These are phyloP conservation scores for Hedya salicella DNA, from an alignment of 2,888 invertebrate genomes.

Conservation along the genomic window DNA sequence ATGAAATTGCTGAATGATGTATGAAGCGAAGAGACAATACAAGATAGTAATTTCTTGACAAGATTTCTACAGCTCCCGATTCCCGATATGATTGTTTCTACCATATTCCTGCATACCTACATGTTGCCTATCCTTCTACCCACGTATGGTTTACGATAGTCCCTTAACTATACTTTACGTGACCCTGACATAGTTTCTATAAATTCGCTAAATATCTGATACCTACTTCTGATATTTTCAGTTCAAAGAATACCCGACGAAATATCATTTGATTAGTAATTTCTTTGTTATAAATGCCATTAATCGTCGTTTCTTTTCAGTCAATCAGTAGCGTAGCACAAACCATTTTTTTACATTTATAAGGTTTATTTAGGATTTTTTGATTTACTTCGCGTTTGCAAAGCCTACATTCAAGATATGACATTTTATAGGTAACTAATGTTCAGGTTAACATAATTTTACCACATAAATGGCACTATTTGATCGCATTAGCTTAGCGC, in stretches of 20 bases:
- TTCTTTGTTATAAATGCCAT: background rate
- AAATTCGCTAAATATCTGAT: slow-evolving; percentile 36
- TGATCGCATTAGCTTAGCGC: too few relatives aligned
- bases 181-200: slow-evolving; percentile 42
- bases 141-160: slow-evolving; percentile 14
- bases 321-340: too few relatives aligned
- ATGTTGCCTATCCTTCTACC: background rate
- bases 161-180: slow-evolving; percentile 2
- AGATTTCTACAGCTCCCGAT: background rate
- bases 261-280: background rate
- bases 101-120: background rate
- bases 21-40: background rate
- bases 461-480: too few relatives aligned
- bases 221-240: slow-evolving; percentile 2
- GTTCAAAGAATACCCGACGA: background rate
- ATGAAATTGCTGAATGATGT: background rate
- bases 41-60: background rate
- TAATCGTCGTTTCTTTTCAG: too few relatives aligned
- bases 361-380: too few relatives aligned
- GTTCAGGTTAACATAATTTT: too few relatives aligned
- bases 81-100: background rate
- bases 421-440: too few relatives aligned
- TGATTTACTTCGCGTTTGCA: too few relatives aligned
- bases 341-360: too few relatives aligned
- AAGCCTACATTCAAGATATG: too few relatives aligned